These are phyloP conservation scores for Gisinianus flammeolus DNA, from an alignment of 2,888 invertebrate species.

Conservation along the genomic window DNA sequence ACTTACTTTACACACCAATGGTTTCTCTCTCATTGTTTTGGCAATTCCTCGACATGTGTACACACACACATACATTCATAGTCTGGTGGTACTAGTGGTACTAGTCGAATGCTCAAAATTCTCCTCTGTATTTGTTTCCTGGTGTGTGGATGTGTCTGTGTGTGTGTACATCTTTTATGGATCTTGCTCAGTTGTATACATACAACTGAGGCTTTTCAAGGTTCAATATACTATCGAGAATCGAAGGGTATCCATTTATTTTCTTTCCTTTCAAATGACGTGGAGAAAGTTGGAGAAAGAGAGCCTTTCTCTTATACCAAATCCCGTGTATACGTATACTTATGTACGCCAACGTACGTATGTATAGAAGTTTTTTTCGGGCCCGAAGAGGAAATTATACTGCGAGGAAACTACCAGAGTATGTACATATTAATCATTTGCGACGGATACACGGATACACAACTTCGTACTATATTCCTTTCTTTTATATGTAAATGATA, in stretches of 20 bases:
- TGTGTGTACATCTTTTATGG: not conserved
- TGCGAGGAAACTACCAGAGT: too few relatives aligned
- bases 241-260: not conserved
- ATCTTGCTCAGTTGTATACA: too few relatives aligned
- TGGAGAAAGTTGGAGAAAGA: too few relatives aligned
- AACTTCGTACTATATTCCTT: too few relatives aligned
- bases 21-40: not conserved
- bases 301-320: too few relatives aligned
- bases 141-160: not conserved
- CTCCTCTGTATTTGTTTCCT: not conserved
- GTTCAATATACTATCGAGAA: not conserved
- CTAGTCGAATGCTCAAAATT: not conserved
- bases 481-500: too few relatives aligned
- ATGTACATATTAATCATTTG: too few relatives aligned
- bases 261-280: not conserved
- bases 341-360: too few relatives aligned
- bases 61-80: not conserved
- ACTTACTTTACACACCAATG: slow-evolving; percentile 19
- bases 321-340: too few relatives aligned
- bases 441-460: too few relatives aligned
- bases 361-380: too few relatives aligned
- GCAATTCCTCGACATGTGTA: not conserved
- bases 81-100: not conserved
- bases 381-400: too few relatives aligned
- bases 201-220: not conserved